These are phyloP conservation scores for Zhengitettix transpicula DNA, from an alignment of 2,888 invertebrate genomes.

Conservation along the genomic window DNA sequence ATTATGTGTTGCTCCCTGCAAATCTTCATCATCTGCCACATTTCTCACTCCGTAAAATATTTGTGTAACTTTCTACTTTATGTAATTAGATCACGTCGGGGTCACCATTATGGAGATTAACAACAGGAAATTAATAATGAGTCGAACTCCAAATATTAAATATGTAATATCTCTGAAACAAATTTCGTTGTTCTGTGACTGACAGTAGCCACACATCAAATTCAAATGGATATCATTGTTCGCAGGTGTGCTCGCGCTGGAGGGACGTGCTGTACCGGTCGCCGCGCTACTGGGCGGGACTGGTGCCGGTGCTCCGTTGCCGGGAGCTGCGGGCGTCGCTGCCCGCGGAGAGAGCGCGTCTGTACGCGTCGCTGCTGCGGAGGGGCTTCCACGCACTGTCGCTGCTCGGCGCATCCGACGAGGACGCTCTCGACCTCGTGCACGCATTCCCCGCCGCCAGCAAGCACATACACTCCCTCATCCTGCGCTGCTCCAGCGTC, in stretches of 20 bases:
- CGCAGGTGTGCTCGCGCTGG: conserved; percentile 67
- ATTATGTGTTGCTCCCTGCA: too few species aligned
- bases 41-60: too few species aligned
- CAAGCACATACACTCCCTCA: conserved; percentile 68
- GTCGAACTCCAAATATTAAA: too few species aligned
- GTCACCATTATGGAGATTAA: too few species aligned
- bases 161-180: too few species aligned
- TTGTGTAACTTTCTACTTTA: too few species aligned
- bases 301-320: conserved; percentile 73
- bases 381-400: conserved; percentile 76
- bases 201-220: too few species aligned
- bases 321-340: conserved; percentile 53
- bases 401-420: conserved; percentile 72
- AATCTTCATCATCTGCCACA: too few species aligned
- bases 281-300: conserved; percentile 74
- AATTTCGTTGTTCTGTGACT: too few species aligned
- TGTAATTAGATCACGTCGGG: too few species aligned
- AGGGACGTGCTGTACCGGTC: conserved; percentile 74
- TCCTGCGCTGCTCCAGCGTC: conserved; percentile 75
- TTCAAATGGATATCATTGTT: too few species aligned
- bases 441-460: conserved; percentile 69
- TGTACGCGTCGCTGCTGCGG: conserved; percentile 65
- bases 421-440: conserved; percentile 75
- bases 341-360: conserved; percentile 26
- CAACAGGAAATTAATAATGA: too few species aligned